Evolutionary conservation across 2,113 vertebrate species (phyloP), one percentile per base, ranked within the genome.

Genomic region (Echinops telfairi): DNA sequence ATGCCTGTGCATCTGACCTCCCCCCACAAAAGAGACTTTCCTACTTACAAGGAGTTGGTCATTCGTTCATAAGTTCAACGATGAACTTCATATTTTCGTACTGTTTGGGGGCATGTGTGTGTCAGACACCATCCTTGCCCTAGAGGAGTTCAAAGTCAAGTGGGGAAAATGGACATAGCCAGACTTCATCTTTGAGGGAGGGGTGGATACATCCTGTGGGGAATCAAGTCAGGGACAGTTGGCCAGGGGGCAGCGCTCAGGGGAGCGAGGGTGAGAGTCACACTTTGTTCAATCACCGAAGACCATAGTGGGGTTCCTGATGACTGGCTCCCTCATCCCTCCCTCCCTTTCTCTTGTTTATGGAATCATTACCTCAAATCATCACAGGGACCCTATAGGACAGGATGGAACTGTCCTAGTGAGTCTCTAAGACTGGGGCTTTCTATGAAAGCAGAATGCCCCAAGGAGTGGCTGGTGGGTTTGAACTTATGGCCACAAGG

Each of bases 41-140:
- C 38, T 83, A 22, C 33, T 31, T 14, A 19, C 4, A 25, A 77
- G 12, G 79, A 83, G 23, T 79, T 86, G 60, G 19, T 62, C 16
- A 38, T 80, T 76, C 22, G 17, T 82, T 2, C 53, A 31, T 40
- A 40, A 47, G 27, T 58, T 70, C 66, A 76, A 27, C 76, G 40
- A n/a, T 33, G 83, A 76, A 31, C 12, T 76, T 84, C n/a, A 9
- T 19, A 15, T 5, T 0, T 4, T 7, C 6, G 0, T 29, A 0
- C n/a, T 60, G 0, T 85, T 82, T 85, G 78, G 77, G 73, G 29
- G 1, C 31, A 14, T 82, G n/a, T 14, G 33, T 80, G 12, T 40
- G 43, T 80, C 77, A 25, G 40, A 31, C 17, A 81, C 19, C 7
- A 68, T 77, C 58, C 33, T 86, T 78, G 53, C 76, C 23, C 15